A percentile compares a stretch with the other conserved stretches of the same genome.
Conservation (phyloP, 2,113 vertebrate genomes). For the Cervus canadensis region DNA sequence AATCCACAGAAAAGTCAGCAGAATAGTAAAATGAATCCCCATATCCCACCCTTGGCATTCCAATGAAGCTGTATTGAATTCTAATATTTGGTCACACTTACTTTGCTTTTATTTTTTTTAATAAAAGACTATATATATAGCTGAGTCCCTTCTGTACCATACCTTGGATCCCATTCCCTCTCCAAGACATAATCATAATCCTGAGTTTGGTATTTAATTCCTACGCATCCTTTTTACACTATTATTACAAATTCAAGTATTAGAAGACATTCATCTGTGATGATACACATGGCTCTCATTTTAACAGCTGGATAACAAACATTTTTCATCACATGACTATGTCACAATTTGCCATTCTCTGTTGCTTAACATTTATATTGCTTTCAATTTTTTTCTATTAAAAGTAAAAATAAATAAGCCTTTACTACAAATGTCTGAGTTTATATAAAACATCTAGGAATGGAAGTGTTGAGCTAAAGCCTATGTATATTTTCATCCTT, state of each 20-base stretch:
- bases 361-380: conserved; percentile 27
- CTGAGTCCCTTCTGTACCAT: background rate
- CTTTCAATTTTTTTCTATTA: background rate
- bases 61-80: conserved; percentile 1
- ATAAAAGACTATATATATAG: background rate
- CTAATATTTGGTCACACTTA: background rate
- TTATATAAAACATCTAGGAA: background rate
- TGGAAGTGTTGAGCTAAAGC: background rate
- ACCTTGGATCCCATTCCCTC: background rate
- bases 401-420: conserved; percentile 11
- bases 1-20: conserved; percentile 6
- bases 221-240: background rate
- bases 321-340: conserved; percentile 4
- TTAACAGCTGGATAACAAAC: background rate
- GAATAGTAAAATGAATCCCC: background rate
- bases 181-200: background rate
- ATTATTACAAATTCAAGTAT: conserved; percentile 30
- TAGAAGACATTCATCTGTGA: background rate
- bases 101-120: background rate
- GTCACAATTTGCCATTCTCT: conserved; percentile 8
- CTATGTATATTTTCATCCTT: conserved; percentile 13
- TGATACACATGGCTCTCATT: background rate
- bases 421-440: background rate
- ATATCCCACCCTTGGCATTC: background rate
- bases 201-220: conserved; percentile 32